Conservation (phyloP, 2,888 invertebrate species). For the Ennomos fuscantarius region DNA sequence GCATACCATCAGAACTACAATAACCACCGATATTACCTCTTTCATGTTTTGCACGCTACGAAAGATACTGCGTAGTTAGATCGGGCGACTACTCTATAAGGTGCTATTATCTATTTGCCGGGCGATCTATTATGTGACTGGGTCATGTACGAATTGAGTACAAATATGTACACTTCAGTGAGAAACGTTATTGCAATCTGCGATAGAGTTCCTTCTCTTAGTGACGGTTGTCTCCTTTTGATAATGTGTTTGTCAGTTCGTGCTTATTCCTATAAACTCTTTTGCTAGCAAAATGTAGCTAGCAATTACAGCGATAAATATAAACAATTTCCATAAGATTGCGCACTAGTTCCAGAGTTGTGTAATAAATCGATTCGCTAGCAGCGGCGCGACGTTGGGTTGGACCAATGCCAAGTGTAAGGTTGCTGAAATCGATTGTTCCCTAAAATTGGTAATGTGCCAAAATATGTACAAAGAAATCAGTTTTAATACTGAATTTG, state of each 20-base stretch:
- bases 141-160: conserved; percentile 47
- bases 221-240: conserved; percentile 2
- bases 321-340: conserved; percentile 17
- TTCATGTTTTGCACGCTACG: conserved; percentile 8
- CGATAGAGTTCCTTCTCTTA: not conserved
- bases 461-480: conserved; percentile 40
- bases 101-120: conserved; percentile 48
- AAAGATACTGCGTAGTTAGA: conserved; percentile 44
- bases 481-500: conserved; percentile 12
- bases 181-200: conserved; percentile 14
- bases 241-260: not conserved
- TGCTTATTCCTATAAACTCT: too few species aligned
- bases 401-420: conserved; percentile 56
- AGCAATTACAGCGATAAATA: not conserved
- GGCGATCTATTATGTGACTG: conserved; percentile 40
- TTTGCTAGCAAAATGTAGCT: too few species aligned
- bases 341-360: conserved; percentile 39
- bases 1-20: not conserved
- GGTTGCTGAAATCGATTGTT: conserved; percentile 50
- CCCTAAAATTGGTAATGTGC: conserved; percentile 48
- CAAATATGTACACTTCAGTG: conserved; percentile 34
- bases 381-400: conserved; percentile 27
- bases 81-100: conserved; percentile 32
- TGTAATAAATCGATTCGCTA: conserved; percentile 51
- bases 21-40: conserved; percentile 3